Evolutionary conservation across 1,140 invertebrate genomes (phyloP), one percentile per base, ranked within the genome.

Genomic region (Diachasma alloeum): DNA sequence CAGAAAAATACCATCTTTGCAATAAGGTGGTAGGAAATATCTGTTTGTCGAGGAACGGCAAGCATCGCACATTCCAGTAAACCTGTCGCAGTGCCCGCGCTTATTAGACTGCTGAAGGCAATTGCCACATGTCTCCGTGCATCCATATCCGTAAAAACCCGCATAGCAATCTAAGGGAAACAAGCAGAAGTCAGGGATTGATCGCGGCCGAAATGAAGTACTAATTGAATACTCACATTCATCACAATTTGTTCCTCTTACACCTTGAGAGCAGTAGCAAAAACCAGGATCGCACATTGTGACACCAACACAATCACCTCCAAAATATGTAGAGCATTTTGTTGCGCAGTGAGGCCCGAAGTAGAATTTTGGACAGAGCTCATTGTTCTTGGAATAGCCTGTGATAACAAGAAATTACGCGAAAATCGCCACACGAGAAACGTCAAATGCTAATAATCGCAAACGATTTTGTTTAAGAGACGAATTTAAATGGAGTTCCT

Each of bases 1-100:
- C 10, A 53, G 48, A 17, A 66, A 44, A 36, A 63, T 81, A 83
- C 82, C 78, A 46, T 4, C 63, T 68, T 79, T 56, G 63, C 82
- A 83, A 3, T 73, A 71, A 0, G 81, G 82, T 13, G 77, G 75
- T 24, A 82, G 0, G n/a, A 77, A 59, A 67, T 72, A 59, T 44
- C 15, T 59, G 4, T 15, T 8, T 0, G 13, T 0, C 9, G 36
- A 13, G n/a, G 69, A 69, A 0, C 78, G 8, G 17, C 82, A 82
- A 1, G 72, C 78, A 0, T 11, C 0, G 4, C 83, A 83, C 0
- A 0, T 0, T 19, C 82, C 82, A 3, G 76, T 81, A 36, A 31
- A 19, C 22, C 9, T 19, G 24, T 82, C 22, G 44, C 82, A 83
- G 0, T 10, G n/a, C 0, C 11, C 0, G 0, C 24, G 0, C 1